phyloP scores from a whole-genome alignment of 2,888 invertebrate genomes.

The Ephialtes manifestator region DNA sequence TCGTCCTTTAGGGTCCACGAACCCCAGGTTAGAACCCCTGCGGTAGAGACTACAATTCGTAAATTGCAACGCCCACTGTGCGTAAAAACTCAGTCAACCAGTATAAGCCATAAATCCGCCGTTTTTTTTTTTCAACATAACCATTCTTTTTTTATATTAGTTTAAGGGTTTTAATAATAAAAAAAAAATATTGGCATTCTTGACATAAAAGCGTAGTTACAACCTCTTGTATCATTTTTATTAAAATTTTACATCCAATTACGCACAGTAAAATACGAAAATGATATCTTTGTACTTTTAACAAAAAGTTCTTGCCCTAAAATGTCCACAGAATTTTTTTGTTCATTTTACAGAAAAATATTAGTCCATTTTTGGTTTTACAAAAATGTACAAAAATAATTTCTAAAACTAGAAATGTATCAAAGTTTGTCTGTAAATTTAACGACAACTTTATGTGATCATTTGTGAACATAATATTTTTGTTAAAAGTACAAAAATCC shows the following conservation, averaged over 20 bases:
- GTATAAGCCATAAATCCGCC: conserved; percentile 3
- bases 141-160: neutral
- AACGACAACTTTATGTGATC: too few relatives aligned
- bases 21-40: conserved; percentile 9
- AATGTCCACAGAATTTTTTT: neutral
- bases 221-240: neutral
- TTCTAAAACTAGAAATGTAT: too few relatives aligned
- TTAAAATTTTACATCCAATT: neutral
- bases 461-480: too few relatives aligned
- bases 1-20: conserved; percentile 15
- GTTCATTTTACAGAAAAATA: neutral
- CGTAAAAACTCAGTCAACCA: conserved; percentile 11
- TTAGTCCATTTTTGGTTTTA: neutral
- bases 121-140: neutral
- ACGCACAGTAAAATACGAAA: neutral
- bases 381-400: neutral
- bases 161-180: neutral
- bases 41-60: neutral
- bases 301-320: neutral
- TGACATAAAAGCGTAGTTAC: neutral
- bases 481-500: too few relatives aligned
- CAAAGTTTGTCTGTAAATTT: too few relatives aligned
- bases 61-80: conserved; percentile 20
- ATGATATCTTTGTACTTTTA: too few relatives aligned
- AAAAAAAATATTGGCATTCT: neutral